Base-by-base conservation (phyloP, 1,140 invertebrate genomes). In the Pygmarrhopalites habei region DNA sequence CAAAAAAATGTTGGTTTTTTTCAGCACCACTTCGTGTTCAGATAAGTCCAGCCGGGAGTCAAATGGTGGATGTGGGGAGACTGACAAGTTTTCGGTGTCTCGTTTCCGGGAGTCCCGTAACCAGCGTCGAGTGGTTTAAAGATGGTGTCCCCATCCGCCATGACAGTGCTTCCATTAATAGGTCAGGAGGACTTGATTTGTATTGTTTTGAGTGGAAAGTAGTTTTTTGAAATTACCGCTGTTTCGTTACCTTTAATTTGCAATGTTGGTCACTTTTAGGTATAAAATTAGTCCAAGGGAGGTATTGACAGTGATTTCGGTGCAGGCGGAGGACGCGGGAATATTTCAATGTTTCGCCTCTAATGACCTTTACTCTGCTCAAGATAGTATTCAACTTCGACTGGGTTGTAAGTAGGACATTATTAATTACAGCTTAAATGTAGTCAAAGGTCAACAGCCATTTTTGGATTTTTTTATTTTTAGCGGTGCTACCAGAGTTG, bases 341-440 rank as follows among this genome's bases (percentile, higher is more conserved):
- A 86, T 92, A 81, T 95, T 92, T 77, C 90, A 92, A 69, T 96
- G 92, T 75, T 86, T 91, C 65, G 89, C 87, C 2, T 85, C 82
- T 67, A 90, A 91, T 70, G 86, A 90, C 62, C 87, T 85, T 75
- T 88, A 92, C 72, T 88, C 91, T 77, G 86, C 85, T 23, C 87
- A 91, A 73, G 87, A 88, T 0, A 86, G 85, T 14, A 83, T 89
- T 1, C 88, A 92, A 73, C 79, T 93, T 10, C 80, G 85, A 66
- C 82, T 94, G 65, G 89, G 91, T 69, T 88, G 90, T 92, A 79
- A 82, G 61, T 43, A 28, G 21, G n/a, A 35, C 5, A 47, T 47
- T 47, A 19, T 19, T 10, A n/a, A n/a, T 25, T 58, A 28, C 28
- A 25, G 30, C 26, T 28, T 25, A 29, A 56, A 32, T 32, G 21